These are phyloP conservation scores for Dasyurus viverrinus DNA, from an alignment of 2,113 vertebrate genomes.

Conservation along the genomic window DNA sequence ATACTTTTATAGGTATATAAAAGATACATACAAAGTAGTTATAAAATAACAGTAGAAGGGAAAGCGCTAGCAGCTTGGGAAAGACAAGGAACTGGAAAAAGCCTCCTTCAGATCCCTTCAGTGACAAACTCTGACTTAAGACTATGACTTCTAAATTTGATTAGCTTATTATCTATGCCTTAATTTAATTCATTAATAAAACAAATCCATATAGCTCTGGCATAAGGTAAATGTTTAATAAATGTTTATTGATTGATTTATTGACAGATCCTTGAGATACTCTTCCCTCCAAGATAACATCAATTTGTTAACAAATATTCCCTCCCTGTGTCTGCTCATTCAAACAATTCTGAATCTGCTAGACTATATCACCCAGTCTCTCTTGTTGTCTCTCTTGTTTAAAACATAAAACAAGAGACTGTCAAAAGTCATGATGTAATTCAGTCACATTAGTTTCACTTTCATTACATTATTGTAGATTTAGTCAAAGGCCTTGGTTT, in stretches of 20 bases:
- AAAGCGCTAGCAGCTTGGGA: not conserved
- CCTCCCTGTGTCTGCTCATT: not conserved
- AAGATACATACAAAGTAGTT: not conserved
- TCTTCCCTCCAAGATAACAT: not conserved
- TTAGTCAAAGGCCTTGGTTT: not conserved
- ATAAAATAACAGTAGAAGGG: not conserved
- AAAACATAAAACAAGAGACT: not conserved
- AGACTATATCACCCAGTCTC: not conserved
- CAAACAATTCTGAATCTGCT: not conserved
- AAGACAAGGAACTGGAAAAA: not conserved
- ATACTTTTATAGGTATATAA: not conserved
- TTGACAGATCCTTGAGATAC: not conserved
- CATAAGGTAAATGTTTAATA: not conserved
- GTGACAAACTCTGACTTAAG: not conserved
- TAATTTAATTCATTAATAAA: not conserved
- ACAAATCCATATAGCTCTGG: not conserved
- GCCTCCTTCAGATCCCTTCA: not conserved
- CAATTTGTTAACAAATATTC: not conserved
- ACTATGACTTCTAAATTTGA: not conserved
- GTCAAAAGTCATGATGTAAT: not conserved
- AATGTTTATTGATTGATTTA: not conserved
- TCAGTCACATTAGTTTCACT: not conserved
- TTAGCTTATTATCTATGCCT: not conserved
- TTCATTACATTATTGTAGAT: not conserved
- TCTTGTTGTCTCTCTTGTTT: not conserved